These are phyloP conservation scores for Scortum barcoo DNA, from an alignment of 2,113 vertebrate genomes.

Conservation along the genomic window DNA sequence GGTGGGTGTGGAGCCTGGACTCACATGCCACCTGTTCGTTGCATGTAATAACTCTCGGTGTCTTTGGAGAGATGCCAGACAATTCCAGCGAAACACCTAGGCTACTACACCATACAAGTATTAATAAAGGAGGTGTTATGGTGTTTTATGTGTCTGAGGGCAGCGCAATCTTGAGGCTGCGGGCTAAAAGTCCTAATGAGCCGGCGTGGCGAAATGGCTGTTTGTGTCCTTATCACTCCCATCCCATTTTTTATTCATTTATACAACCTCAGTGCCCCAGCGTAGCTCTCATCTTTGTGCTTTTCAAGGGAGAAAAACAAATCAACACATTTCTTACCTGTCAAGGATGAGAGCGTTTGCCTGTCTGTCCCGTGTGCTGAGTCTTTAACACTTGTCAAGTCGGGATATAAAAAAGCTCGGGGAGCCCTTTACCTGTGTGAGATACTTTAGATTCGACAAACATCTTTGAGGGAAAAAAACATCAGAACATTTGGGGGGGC, in stretches of 20 bases:
- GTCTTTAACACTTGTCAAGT: conserved; percentile 72
- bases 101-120: conserved; percentile 32
- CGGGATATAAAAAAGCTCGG: conserved; percentile 36
- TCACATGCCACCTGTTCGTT: conserved; percentile 34
- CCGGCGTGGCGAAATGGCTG: conserved; percentile 17
- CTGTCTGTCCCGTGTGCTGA: conserved; percentile 39
- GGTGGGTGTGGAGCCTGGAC: background rate
- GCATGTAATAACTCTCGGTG: conserved; percentile 49
- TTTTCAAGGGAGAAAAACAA: conserved; percentile 57
- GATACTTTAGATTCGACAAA: conserved; percentile 44
- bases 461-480: conserved; percentile 30
- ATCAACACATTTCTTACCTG: conserved; percentile 67
- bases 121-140: conserved; percentile 46
- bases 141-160: conserved; percentile 22
- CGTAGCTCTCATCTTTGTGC: conserved; percentile 31
- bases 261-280: conserved; percentile 29
- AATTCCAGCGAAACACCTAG: conserved; percentile 39
- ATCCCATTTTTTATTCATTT: conserved; percentile 44
- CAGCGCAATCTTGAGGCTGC: background rate
- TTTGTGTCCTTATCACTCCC: conserved; percentile 18
- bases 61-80: conserved; percentile 49
- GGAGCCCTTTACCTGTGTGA: conserved; percentile 20
- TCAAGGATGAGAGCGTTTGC: conserved; percentile 54
- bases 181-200: conserved; percentile 50
- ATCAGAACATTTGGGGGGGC: conserved; percentile 14